Evolutionary conservation across 2,888 invertebrate species (phyloP).

Genomic region (Catocala sponsa): DNA sequence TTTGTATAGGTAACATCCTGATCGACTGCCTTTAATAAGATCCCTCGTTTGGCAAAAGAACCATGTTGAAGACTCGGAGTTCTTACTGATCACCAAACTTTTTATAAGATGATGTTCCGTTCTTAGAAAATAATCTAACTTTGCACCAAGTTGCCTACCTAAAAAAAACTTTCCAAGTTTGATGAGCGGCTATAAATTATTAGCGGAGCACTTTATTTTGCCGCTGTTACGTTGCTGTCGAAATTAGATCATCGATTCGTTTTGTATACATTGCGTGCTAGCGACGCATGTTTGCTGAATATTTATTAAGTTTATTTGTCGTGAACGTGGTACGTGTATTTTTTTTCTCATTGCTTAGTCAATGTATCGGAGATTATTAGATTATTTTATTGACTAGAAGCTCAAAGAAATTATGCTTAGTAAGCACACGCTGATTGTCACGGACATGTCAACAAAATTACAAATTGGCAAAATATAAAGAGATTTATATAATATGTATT

Average conservation of each 20-base stretch:
- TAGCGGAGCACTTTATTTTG: slow-evolving; percentile 24
- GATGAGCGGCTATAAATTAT: slow-evolving; percentile 48
- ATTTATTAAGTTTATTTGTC: slow-evolving; percentile 28
- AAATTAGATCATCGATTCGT: slow-evolving; percentile 36
- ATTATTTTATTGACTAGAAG: background rate
- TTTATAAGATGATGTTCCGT: slow-evolving; percentile 39
- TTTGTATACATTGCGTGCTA: slow-evolving; percentile 15
- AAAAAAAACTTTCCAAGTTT: slow-evolving; percentile 48
- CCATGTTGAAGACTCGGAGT: slow-evolving; percentile 17
- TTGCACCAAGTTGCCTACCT: slow-evolving; percentile 32
- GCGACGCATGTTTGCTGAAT: slow-evolving; percentile 18
- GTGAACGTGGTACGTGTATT: slow-evolving; percentile 9
- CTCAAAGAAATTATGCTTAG: no score
- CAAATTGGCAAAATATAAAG: no score
- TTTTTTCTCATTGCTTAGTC: background rate
- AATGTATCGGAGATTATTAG: background rate
- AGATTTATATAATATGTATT: no score
- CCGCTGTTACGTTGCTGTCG: slow-evolving; percentile 17
- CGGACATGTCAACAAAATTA: no score
- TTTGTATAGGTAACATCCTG: slow-evolving; percentile 10
- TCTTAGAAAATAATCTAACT: slow-evolving; percentile 51
- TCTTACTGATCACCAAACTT: slow-evolving; percentile 40
- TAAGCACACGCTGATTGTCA: no score
- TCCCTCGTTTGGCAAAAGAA: slow-evolving; percentile 16
- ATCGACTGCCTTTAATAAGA: slow-evolving; percentile 18